A percentile compares a stretch with the other conserved stretches of the same genome.
These are phyloP conservation scores for Diglossa cyanea DNA, from an alignment of 2,797 vertebrate species.

Conservation along the genomic window DNA sequence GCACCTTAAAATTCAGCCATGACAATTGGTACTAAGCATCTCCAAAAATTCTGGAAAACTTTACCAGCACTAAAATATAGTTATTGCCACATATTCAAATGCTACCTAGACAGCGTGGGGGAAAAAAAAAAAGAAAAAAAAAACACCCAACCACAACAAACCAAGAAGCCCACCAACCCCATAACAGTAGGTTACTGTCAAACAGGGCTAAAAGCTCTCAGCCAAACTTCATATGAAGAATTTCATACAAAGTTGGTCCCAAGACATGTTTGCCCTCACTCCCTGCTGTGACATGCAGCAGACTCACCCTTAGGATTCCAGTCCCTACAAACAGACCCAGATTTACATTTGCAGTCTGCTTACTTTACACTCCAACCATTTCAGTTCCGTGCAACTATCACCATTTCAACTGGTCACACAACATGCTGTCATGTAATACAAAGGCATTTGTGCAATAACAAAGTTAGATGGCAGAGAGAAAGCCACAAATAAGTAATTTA, in stretches of 20 bases:
- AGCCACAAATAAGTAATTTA: neutral
- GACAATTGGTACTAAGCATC: neutral
- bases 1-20: neutral
- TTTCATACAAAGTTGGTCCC: neutral
- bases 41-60: neutral
- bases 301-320: neutral
- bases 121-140: fast-evolving
- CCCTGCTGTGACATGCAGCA: neutral
- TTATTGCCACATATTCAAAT: neutral
- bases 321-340: neutral
- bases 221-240: neutral
- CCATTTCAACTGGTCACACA: neutral
- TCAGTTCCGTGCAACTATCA: neutral
- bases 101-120: neutral
- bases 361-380: neutral
- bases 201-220: neutral
- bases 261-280: neutral
- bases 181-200: neutral
- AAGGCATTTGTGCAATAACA: neutral
- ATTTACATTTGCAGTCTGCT: neutral
- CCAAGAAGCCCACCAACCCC: neutral
- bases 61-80: neutral
- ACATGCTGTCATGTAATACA: neutral
- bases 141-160: too few relatives aligned
- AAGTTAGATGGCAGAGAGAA: neutral